phyloP scores from a whole-genome alignment of 2,888 invertebrate genomes.

The Tricholauxania praeusta region DNA sequence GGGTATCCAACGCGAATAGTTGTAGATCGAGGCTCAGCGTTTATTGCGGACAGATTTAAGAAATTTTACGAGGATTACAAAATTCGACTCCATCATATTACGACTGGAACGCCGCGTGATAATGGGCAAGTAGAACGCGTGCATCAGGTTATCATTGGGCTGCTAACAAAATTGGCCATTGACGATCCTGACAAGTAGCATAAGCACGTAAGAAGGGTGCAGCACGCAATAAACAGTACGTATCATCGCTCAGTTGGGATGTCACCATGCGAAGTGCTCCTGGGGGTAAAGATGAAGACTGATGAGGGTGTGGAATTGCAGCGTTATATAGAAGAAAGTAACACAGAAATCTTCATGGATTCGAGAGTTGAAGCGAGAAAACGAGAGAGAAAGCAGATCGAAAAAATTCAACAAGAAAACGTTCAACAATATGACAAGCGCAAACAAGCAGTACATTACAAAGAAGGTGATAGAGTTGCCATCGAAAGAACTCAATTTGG shows the following conservation, averaged over 20 bases:
- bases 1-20: conserved; percentile 32
- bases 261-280: conserved; percentile 53
- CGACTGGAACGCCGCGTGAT: background rate
- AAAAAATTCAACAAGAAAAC: conserved; percentile 44
- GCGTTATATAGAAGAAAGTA: conserved; percentile 28
- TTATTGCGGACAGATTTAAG: conserved; percentile 19
- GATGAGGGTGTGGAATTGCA: conserved; percentile 15
- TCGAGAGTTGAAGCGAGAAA: conserved; percentile 34
- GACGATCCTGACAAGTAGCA: too few species aligned
- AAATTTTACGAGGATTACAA: conserved; percentile 21
- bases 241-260: too few species aligned
- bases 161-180: too few species aligned
- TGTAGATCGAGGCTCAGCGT: conserved; percentile 26
- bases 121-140: too few species aligned
- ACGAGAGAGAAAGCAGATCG: conserved; percentile 38
- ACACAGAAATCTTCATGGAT: conserved; percentile 32
- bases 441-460: conserved; percentile 38
- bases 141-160: too few species aligned
- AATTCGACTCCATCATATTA: background rate
- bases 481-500: conserved; percentile 62
- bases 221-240: too few species aligned
- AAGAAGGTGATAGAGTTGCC: conserved; percentile 46
- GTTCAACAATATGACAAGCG: conserved; percentile 38
- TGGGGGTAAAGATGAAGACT: conserved; percentile 42
- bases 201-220: too few species aligned